These are phyloP conservation scores for Hymenopus coronatus DNA, from an alignment of 2,888 invertebrate species.

Conservation along the genomic window DNA sequence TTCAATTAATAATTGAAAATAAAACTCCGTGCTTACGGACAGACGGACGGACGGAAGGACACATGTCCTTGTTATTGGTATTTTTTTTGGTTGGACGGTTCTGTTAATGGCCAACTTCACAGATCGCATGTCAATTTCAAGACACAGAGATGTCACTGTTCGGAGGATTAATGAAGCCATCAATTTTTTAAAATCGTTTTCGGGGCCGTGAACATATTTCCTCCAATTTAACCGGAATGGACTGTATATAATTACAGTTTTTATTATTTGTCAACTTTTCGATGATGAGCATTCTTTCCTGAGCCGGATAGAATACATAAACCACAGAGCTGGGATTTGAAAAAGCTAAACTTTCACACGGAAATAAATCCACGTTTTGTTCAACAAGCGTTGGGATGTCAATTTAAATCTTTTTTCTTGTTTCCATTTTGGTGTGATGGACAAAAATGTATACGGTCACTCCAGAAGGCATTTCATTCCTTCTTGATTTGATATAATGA, in stretches of 20 bases:
- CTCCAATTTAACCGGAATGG: background rate
- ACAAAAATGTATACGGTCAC: too few species aligned
- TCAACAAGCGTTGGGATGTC: background rate
- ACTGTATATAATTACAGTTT: background rate
- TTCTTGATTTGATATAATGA: too few species aligned
- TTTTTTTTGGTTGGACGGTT: background rate
- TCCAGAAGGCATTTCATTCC: too few species aligned
- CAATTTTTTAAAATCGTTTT: background rate
- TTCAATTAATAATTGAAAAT: conserved; percentile 1
- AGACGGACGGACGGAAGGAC: background rate
- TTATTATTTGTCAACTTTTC: background rate
- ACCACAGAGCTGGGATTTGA: background rate
- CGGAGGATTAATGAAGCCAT: background rate
- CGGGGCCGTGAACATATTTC: background rate
- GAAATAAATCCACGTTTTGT: background rate
- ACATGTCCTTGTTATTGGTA: background rate
- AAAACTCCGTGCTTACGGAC: background rate
- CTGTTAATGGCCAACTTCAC: background rate
- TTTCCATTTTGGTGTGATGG: too few species aligned
- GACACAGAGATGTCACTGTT: background rate
- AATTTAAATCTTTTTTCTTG: too few species aligned
- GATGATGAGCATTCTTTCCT: background rate
- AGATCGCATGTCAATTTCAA: background rate
- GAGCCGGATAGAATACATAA: background rate
- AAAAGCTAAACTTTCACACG: background rate